Conservation (phyloP, 2,113 vertebrate species). For the Hystrix brachyura region DNA sequence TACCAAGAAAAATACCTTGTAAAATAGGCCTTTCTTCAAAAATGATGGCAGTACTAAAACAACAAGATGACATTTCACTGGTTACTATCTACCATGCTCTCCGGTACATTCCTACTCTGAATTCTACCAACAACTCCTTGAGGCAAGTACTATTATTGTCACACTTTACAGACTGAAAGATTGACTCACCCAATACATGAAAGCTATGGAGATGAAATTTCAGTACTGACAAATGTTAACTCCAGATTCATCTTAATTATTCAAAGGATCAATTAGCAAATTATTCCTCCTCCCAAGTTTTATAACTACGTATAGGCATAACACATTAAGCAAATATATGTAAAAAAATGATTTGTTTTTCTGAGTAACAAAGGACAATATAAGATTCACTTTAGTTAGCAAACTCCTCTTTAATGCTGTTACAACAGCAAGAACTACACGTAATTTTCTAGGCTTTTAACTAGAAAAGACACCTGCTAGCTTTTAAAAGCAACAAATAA, state of each 20-base stretch:
- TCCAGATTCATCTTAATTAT: neutral
- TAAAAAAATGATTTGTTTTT: neutral
- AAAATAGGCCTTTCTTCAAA: neutral
- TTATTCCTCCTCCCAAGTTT: neutral
- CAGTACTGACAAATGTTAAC: neutral
- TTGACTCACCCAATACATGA: neutral
- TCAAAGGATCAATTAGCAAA: slow-evolving; percentile 2
- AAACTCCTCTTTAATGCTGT: slow-evolving; percentile 16
- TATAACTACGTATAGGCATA: neutral
- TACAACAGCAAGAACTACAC: neutral
- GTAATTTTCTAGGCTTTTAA: slow-evolving; percentile 16
- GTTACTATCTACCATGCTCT: neutral
- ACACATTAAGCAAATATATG: neutral
- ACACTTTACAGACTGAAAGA: neutral
- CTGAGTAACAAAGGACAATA: slow-evolving; percentile 24
- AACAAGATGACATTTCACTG: neutral
- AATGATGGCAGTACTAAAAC: neutral
- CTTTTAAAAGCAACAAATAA: slow-evolving; percentile 6
- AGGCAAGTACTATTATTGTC: neutral
- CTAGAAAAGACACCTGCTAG: neutral
- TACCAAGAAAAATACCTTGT: neutral
- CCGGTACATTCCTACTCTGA: neutral
- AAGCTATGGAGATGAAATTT: neutral
- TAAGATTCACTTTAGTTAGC: slow-evolving; percentile 39
- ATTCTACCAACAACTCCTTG: neutral